A percentile compares a stretch with the other conserved stretches of the same genome.
phyloP scores from a whole-genome alignment of 2,113 vertebrate species.

The Meriones unguiculatus region DNA sequence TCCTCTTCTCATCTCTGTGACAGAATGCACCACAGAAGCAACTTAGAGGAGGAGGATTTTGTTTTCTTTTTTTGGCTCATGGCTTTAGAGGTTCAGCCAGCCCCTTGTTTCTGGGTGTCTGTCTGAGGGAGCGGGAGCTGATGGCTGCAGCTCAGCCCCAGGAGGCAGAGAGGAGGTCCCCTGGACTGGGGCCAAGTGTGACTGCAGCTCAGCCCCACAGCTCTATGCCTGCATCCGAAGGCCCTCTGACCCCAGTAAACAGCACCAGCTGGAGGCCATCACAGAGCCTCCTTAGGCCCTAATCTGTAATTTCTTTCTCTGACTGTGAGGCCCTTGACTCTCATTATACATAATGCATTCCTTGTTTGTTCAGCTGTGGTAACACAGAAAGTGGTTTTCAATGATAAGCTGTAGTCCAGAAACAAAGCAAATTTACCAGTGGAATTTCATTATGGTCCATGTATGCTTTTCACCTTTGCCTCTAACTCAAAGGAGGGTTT shows the following conservation, averaged over 20 bases:
- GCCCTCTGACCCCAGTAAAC: too few relatives aligned
- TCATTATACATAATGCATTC: neutral
- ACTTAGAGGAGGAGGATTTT: neutral
- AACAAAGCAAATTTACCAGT: neutral
- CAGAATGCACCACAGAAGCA: neutral
- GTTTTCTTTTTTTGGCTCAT: neutral
- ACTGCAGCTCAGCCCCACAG: neutral
- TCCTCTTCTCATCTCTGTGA: neutral
- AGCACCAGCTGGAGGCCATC: neutral
- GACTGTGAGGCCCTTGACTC: neutral
- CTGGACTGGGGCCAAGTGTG: too few relatives aligned
- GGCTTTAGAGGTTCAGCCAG: neutral
- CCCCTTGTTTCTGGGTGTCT: too few relatives aligned
- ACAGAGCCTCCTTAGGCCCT: neutral
- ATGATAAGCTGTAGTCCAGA: neutral
- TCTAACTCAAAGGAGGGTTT: neutral
- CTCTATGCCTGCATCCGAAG: neutral
- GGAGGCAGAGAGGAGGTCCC: neutral
- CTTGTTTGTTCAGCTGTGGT: neutral
- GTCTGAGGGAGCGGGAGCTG: neutral
- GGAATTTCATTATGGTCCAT: neutral
- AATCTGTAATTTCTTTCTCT: neutral
- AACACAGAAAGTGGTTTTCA: neutral
- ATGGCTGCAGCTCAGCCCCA: fast-evolving
- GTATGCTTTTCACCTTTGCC: neutral